Base-by-base conservation (phyloP, 2,888 invertebrate species). In the Dryomyza anilis region DNA sequence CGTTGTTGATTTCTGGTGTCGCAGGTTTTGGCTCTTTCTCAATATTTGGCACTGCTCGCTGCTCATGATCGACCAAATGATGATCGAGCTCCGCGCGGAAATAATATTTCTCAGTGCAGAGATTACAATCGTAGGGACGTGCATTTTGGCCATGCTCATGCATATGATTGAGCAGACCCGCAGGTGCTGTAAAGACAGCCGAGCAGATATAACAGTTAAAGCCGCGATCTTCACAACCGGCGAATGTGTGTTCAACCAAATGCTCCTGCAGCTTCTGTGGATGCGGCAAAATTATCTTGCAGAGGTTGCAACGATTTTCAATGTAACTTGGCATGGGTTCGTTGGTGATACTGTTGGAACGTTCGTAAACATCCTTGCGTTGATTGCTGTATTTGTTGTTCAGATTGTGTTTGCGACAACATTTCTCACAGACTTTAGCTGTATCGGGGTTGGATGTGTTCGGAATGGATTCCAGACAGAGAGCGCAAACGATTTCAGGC, bases 11-110 rank as follows among this genome's bases (percentile, higher is more conserved):
- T 27, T 39, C 8, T 25, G 23, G 25, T 23, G 21, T 14, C 27
- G 45, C 8, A 8, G 23, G 0, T 58, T 61, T 16, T 23, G 16
- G 25, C 25, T 58, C 1, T 1, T 36, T 21, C 39, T 57, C 46
- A 65, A 64, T 19, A 65, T 29, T 4, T 43, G 6, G 8, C 3
- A 25, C 23, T 14, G 74, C 72, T 5, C 75, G 57, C 30, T 74
- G 69, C 69, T 88, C 88, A 68, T 88, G 88, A 14, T 86, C 85
- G 57, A 88, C 86, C 10, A 88, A 85, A 79, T 97, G 97, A 79
- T 96, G 95, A 74, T 96, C 94, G 3, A 96, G 83, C 79, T 97
- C 96, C 0, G 95, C 91, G 33, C 93, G 88, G 85, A 96, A 96
- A 85, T 94, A 96, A 84, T 94, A 97, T 73, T 91, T 92, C 69